These are phyloP conservation scores for Aythya baeri DNA, from an alignment of 2,113 vertebrate species.

Conservation along the genomic window DNA sequence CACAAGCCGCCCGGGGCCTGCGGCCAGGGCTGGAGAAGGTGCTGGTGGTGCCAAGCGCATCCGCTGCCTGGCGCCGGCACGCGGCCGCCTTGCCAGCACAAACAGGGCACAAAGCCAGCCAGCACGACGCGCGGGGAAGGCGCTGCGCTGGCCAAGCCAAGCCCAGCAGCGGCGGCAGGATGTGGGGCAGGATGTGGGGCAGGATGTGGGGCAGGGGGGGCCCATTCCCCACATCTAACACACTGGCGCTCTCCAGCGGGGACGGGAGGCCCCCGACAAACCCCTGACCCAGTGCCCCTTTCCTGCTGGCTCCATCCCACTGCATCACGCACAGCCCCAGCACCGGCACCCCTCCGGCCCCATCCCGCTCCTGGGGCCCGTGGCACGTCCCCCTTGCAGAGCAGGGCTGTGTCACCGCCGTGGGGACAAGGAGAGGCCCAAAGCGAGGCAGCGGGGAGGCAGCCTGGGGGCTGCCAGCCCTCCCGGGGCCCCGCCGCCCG, in stretches of 20 bases:
- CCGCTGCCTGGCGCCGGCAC: background rate
- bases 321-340: background rate
- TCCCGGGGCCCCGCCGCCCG: background rate
- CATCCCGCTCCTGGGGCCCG: background rate
- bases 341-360: background rate
- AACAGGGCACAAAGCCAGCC: background rate
- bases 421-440: background rate
- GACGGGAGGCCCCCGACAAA: background rate
- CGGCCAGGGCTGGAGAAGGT: background rate
- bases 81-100: background rate
- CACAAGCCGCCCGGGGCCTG: background rate
- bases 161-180: background rate
- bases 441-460: background rate
- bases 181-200: background rate
- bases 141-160: background rate
- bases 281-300: background rate
- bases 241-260: background rate
- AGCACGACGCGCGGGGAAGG: background rate
- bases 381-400: no score
- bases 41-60: rapidly evolving
- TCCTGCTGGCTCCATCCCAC: background rate
- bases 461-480: background rate
- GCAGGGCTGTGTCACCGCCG: background rate
- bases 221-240: background rate
- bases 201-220: slow-evolving; percentile 15